Evolutionary conservation across 2,888 invertebrate species (phyloP).

Genomic region (Isotomurus palustris): DNA sequence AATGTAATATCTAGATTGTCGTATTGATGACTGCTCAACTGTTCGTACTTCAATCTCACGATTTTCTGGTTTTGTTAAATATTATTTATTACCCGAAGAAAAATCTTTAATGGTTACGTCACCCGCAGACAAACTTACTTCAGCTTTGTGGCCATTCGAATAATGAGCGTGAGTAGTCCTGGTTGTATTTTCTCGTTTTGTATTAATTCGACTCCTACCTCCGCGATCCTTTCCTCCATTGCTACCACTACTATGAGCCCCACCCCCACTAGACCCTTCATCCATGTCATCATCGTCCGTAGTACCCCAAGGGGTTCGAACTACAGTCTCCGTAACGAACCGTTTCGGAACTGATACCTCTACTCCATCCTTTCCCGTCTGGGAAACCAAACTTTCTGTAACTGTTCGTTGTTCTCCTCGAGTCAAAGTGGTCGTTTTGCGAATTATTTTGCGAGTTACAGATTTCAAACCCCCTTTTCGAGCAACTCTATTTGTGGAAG

Average conservation of each 20-base stretch:
- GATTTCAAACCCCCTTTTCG: conserved; percentile 73
- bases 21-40: too few species aligned
- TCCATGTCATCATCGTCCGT: conserved; percentile 42
- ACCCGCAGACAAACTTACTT: too few species aligned
- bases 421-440: conserved; percentile 82
- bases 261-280: conserved; percentile 19
- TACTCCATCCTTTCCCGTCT: conserved; percentile 39
- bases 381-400: conserved; percentile 57
- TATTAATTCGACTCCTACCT: not conserved
- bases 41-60: too few species aligned
- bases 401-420: conserved; percentile 76
- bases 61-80: too few species aligned
- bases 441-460: conserved; percentile 78
- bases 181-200: not conserved
- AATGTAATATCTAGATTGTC: too few species aligned
- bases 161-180: not conserved
- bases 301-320: conserved; percentile 39
- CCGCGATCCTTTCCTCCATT: not conserved
- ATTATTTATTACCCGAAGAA: too few species aligned
- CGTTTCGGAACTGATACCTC: conserved; percentile 27
- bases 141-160: conserved; percentile 11
- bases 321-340: conserved; percentile 34
- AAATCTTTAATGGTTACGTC: too few species aligned
- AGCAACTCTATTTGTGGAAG: conserved; percentile 78
- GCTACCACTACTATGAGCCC: conserved; percentile 12